Conservation (phyloP, 2,888 invertebrate genomes). For the Lithophane ornitopus region DNA sequence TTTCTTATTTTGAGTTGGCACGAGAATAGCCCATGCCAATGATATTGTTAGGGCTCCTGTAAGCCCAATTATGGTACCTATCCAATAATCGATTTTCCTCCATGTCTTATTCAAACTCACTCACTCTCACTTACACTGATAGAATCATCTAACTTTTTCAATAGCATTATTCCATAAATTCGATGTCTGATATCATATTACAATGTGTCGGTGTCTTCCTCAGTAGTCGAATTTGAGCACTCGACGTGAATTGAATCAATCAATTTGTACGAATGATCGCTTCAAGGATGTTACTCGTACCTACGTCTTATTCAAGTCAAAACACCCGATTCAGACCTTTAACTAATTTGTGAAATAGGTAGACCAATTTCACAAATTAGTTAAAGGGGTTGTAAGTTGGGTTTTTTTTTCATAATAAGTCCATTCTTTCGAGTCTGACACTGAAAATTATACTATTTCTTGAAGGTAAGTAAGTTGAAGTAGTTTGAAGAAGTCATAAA, state of each 20-base stretch:
- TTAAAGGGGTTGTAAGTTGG: no score
- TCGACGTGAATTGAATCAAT: slow-evolving; percentile 45
- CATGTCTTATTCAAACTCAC: no score
- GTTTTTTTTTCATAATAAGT: background rate
- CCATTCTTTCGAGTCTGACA: background rate
- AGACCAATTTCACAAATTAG: no score
- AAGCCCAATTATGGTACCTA: background rate
- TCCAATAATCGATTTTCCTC: background rate
- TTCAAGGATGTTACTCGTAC: background rate
- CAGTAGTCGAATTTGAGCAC: background rate
- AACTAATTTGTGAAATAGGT: background rate
- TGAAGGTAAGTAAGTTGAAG: background rate
- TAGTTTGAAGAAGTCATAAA: background rate
- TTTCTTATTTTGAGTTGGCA: background rate
- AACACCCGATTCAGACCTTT: no score
- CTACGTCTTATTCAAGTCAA: slow-evolving; percentile 6
- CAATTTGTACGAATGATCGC: slow-evolving; percentile 33
- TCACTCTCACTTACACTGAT: no score
- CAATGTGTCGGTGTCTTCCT: background rate
- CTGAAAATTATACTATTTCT: background rate
- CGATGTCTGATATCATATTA: slow-evolving; percentile 17
- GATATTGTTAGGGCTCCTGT: no score
- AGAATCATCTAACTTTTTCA: background rate
- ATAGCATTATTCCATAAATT: slow-evolving; percentile 3
- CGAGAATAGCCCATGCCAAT: no score